Conservation (phyloP, 2,797 vertebrate genomes). For the Lerista edwardsae region DNA sequence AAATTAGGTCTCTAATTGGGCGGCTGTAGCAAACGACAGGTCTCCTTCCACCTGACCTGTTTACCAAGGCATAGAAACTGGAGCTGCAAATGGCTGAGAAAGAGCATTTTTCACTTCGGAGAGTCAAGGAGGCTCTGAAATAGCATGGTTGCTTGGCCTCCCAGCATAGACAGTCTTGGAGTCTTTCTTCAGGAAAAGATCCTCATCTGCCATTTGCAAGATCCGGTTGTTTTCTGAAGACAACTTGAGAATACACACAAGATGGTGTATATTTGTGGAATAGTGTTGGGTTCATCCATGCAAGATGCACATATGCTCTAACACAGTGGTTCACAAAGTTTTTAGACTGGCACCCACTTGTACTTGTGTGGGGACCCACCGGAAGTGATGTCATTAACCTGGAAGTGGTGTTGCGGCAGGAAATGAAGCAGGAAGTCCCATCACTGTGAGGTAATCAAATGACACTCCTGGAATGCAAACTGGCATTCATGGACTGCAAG, state of each 20-base stretch:
- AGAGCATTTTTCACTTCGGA: background rate
- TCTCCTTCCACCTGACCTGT: constrained; percentile 29
- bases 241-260: background rate
- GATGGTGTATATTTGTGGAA: background rate
- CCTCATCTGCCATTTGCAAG: constrained; percentile 14
- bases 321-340: too few species aligned
- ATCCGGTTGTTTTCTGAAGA: background rate
- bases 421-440: too few species aligned
- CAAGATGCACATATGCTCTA: background rate
- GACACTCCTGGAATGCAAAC: too few species aligned
- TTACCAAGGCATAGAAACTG: constrained; percentile 19
- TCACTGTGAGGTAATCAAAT: too few species aligned
- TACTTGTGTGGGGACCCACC: too few species aligned
- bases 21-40: background rate
- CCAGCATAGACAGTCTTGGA: background rate
- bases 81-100: background rate
- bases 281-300: background rate
- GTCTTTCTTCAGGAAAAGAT: background rate
- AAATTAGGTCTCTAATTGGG: constrained; percentile 48
- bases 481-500: too few species aligned
- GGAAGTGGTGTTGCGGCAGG: too few species aligned
- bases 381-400: too few species aligned
- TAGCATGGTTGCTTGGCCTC: background rate
- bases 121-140: background rate
- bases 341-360: too few species aligned